Evolutionary conservation across 2,888 invertebrate genomes (phyloP).

Genomic region (Trichogramma dendrolimi): DNA sequence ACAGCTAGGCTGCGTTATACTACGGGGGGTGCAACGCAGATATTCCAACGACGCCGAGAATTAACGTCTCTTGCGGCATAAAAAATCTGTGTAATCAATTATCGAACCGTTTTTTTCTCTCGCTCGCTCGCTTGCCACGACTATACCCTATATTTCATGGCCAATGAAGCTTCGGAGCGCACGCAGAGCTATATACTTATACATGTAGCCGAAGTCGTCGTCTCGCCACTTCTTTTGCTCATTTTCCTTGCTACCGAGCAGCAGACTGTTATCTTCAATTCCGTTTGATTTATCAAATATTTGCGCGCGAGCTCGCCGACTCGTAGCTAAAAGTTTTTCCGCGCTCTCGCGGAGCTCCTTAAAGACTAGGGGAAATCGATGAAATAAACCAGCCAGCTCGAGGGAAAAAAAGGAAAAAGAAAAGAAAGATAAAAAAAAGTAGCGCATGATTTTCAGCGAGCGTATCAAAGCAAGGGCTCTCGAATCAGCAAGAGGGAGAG

Average conservation of each 20-base stretch:
- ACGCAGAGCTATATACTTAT: slow-evolving; percentile 38
- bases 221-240: slow-evolving; percentile 10
- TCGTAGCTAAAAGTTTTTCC: neutral
- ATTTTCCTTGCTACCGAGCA: slow-evolving; percentile 7
- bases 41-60: slow-evolving; percentile 43
- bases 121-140: no score
- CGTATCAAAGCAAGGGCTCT: no score
- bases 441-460: no score
- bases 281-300: slow-evolving; percentile 42
- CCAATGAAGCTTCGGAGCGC: slow-evolving; percentile 43
- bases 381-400: neutral
- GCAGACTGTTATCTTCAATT: slow-evolving; percentile 25
- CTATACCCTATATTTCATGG: slow-evolving; percentile 48
- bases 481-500: no score
- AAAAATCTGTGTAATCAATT: slow-evolving; percentile 52
- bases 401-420: neutral
- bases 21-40: slow-evolving; percentile 30
- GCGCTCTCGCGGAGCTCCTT: no score
- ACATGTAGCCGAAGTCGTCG: slow-evolving; percentile 23
- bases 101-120: slow-evolving; percentile 46
- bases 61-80: slow-evolving; percentile 51
- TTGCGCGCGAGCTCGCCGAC: slow-evolving; percentile 28
- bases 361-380: neutral
- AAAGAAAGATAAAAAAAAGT: neutral
- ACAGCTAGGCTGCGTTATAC: slow-evolving; percentile 42